Conservation (phyloP, 2,797 vertebrate species). For the Helostoma temminkii region DNA sequence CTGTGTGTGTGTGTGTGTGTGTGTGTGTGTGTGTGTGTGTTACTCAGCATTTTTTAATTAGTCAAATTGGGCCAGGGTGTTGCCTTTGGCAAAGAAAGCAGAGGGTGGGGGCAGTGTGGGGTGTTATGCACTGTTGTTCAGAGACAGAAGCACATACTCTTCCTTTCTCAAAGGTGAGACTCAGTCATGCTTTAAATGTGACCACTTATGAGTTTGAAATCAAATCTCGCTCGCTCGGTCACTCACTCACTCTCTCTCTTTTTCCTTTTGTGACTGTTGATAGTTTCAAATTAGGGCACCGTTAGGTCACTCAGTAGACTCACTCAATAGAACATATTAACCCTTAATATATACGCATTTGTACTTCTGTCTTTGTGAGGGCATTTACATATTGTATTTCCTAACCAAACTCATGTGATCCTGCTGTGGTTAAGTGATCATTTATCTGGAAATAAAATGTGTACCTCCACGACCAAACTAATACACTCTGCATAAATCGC, state of each 20-base stretch:
- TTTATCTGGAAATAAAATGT: conserved; percentile 23
- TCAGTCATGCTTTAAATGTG: conserved; percentile 40
- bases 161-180: conserved; percentile 36
- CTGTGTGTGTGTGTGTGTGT: background rate
- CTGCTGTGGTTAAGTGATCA: conserved; percentile 12
- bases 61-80: conserved; percentile 67
- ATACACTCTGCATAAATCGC: background rate
- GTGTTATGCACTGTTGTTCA: conserved; percentile 18
- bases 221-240: conserved; percentile 27
- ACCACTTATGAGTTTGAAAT: conserved; percentile 50
- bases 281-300: conserved; percentile 39
- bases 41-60: conserved; percentile 72
- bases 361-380: background rate
- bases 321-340: conserved; percentile 8
- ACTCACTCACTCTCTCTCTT: background rate
- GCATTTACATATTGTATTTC: too few relatives aligned
- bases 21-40: conserved; percentile 14
- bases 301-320: conserved; percentile 13
- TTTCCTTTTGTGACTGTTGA: conserved; percentile 16
- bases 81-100: conserved; percentile 33
- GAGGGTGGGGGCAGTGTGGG: background rate
- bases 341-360: background rate
- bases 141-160: conserved; percentile 13
- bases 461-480: conserved; percentile 5
- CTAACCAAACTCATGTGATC: background rate